Base-by-base conservation (phyloP, 2,797 vertebrate genomes). In the Premnoplex brunnescens region DNA sequence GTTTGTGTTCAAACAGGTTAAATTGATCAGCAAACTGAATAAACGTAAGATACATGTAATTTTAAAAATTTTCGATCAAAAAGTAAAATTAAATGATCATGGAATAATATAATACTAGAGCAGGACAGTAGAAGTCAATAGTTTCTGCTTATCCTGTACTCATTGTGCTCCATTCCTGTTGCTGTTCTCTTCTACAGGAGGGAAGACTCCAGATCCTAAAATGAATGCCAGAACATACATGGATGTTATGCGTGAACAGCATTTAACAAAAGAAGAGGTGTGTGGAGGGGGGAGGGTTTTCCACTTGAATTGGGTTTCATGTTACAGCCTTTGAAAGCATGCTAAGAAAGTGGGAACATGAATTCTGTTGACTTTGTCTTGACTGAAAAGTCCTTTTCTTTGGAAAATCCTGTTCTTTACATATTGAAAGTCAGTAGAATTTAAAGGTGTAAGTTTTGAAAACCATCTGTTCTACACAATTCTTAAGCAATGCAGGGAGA, bases 121-220 rank as follows among this genome's bases (percentile, higher is more conserved):
- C 97, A 98, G 98, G 98, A 97, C 96, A 97, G 89, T 97, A 98
- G 97, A 98, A 97, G 13, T 95, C 93, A 88, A 9, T 88, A 88
- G 85, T 81, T 94, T 96, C 55, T 91, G 52, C 86, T 93, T 98
- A 94, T 94, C 76, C 58, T 96, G 97, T 98, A 97, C 98, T 99
- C 98, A 99, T 91, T 98, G 97, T 98, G 96, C 98, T 98, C 99
- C 97, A 98, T 98, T 99, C 97, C 98, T 98, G 97, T 98, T 99
- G 98, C 99, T 99, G 98, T 99, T 98, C 98, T 99, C 98, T 99
- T 98, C 98, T 98, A 95, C 99, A 99, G 99, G 99, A 98, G 99
- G 99, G 98, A 99, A 99, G 99, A 99, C 99, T 64, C 99, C 99
- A 95, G 99, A 99, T 95, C 99, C 99, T 96, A 99, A 99, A 98